Conservation (phyloP, 2,797 vertebrate genomes). For the Enteromius trimaculatus region DNA sequence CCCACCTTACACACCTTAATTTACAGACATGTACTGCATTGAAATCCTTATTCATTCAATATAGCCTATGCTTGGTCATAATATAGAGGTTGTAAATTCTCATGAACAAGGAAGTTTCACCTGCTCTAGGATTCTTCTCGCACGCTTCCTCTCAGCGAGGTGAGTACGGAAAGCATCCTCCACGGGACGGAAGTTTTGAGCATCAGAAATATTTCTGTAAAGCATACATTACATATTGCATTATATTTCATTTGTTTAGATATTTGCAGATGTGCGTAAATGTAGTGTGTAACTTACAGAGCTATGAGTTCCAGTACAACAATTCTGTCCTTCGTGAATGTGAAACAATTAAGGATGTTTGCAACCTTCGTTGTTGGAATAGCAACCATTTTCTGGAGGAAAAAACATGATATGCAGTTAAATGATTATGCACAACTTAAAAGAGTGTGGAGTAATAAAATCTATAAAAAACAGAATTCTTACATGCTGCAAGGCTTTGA, state of each 20-base stretch:
- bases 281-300: conserved; percentile 83
- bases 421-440: not conserved
- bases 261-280: not conserved
- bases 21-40: not conserved
- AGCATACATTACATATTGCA: not conserved
- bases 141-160: conserved; percentile 93
- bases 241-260: not conserved
- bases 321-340: conserved; percentile 96
- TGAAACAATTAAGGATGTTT: conserved; percentile 97
- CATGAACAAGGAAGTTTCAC: conserved; percentile 66
- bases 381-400: conserved; percentile 95
- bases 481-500: conserved; percentile 97
- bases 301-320: conserved; percentile 92
- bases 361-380: conserved; percentile 94
- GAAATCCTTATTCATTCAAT: not conserved
- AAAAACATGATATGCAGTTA: not conserved
- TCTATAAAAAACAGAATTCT: conserved; percentile 62
- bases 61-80: not conserved
- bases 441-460: conserved; percentile 44
- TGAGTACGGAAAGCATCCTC: conserved; percentile 95
- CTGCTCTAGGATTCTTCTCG: conserved; percentile 94
- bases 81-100: not conserved
- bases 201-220: conserved; percentile 93
- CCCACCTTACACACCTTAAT: conserved; percentile 92
- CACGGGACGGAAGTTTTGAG: conserved; percentile 93